These are phyloP conservation scores for Styela clava DNA, from an alignment of 23 tunicate species.

Conservation along the genomic window DNA sequence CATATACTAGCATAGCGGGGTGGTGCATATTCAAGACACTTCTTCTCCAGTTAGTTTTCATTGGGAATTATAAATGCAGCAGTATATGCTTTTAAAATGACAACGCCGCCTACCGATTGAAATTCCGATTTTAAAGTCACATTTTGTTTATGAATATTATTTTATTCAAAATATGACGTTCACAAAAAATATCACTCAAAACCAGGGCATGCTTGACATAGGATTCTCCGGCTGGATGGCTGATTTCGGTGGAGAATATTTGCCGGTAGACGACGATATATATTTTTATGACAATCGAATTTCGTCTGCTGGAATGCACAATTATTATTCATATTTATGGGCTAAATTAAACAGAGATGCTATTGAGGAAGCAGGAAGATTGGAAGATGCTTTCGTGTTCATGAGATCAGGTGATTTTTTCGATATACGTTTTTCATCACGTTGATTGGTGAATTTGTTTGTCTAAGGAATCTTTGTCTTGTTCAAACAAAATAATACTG, in stretches of 20 bases:
- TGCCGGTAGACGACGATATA: slow-evolving; percentile 72
- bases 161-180: too few species aligned
- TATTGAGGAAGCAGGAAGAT: slow-evolving; percentile 40
- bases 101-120: too few species aligned
- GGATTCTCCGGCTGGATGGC: slow-evolving; percentile 99
- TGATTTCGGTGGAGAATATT: slow-evolving; percentile 95
- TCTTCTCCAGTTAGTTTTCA: too few species aligned
- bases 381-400: slow-evolving; percentile 66
- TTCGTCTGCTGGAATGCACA: slow-evolving; percentile 53
- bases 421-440: background rate
- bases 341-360: slow-evolving; percentile 86
- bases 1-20: too few species aligned
- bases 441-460: background rate
- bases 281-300: slow-evolving; percentile 31
- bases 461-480: too few species aligned
- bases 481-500: too few species aligned
- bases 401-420: slow-evolving; percentile 97
- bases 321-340: slow-evolving; percentile 80
- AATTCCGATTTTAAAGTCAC: too few species aligned
- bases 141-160: too few species aligned
- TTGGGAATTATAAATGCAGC: too few species aligned
- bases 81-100: too few species aligned
- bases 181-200: too few species aligned
- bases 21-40: too few species aligned
- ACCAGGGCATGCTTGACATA: slow-evolving; percentile 62